Base-by-base conservation (phyloP, 92 coral and sea anemone species). In the Micromussa lordhowensis region DNA sequence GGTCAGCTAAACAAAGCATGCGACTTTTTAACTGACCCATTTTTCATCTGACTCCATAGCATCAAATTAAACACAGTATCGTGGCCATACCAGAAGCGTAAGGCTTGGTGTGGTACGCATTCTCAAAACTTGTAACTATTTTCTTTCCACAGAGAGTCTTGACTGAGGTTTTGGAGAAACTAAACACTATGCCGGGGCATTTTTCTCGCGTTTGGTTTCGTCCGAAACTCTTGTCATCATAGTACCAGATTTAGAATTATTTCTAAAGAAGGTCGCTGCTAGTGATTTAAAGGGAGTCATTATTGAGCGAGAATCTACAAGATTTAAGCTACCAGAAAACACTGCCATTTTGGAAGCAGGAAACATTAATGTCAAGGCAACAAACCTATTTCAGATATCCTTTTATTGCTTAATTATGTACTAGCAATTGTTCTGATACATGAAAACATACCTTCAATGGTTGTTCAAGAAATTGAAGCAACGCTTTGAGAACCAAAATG, bases 181-280 rank as follows among this genome's bases (percentile, higher is more conserved):
- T 82, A 26, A 68, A 82, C 44, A 68, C 29, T 36, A 66, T 82
- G 85, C 32, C 9, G 38, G 70, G n/a, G 77, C 63, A 17, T 68
- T 82, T 40, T 48, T 82, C 30, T 55, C 44, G 31, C 85, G 85
- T 24, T 44, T 82, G 75, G 85, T 82, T 8, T 12, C 85, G n/a
- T 82, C 77, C 14, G 77, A 82, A 68, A n/a, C 14, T 49, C 3
- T 68, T 35, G 15, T 82, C 17, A 66, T 82, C 44, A 68, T 44
- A 30, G 48, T 73, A 6, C 36, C 30, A 61, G 76, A 44, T 16
- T 35, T 82, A 21, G 77, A 36, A 17, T 13, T 68, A 82, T 51
- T 30, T 11, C 61, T 82, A 0, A 68, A 82, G 61, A 82, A 82
- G 73, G 85, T 82, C n/a, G 21, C 49, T 26, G 11, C 38, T 17